A percentile compares a stretch with the other conserved stretches of the same genome.
Conservation (phyloP, 2,113 vertebrate species). For the Hippocampus barbouri region DNA sequence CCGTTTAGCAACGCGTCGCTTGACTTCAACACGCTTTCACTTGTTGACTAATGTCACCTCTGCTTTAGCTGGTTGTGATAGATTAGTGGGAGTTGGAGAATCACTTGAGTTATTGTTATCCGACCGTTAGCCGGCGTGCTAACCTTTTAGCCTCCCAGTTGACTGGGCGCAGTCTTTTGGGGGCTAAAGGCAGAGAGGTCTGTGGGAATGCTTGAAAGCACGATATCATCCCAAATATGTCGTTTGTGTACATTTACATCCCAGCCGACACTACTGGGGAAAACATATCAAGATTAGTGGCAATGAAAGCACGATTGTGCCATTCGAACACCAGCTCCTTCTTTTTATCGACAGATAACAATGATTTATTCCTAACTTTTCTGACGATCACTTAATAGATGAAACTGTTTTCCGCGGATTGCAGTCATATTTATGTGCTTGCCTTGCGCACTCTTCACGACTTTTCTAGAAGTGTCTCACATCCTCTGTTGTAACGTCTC, state of each 20-base stretch:
- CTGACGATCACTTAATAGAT: neutral
- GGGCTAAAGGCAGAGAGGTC: conserved; percentile 25
- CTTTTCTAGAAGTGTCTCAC: neutral
- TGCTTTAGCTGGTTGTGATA: neutral
- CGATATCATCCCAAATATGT: neutral
- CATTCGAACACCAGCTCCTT: neutral
- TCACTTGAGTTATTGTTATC: conserved; percentile 51
- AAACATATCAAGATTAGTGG: neutral
- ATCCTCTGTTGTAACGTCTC: neutral
- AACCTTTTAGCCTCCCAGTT: conserved; percentile 33
- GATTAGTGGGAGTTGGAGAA: conserved; percentile 10
- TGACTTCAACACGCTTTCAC: neutral
- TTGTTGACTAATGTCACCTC: neutral
- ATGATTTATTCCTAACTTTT: neutral
- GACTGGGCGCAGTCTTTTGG: conserved; percentile 51
- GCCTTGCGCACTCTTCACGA: neutral
- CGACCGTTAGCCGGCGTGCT: conserved; percentile 61
- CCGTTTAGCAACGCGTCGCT: neutral
- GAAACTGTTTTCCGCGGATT: neutral
- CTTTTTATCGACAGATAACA: neutral
- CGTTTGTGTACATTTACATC: neutral
- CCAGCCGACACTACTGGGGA: neutral
- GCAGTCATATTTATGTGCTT: neutral
- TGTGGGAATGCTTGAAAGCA: neutral
- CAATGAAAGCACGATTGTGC: neutral